A percentile compares a stretch with the other conserved stretches of the same genome.
These are phyloP conservation scores for Grammomys surdaster DNA, from an alignment of 2,113 vertebrate genomes.

Conservation along the genomic window DNA sequence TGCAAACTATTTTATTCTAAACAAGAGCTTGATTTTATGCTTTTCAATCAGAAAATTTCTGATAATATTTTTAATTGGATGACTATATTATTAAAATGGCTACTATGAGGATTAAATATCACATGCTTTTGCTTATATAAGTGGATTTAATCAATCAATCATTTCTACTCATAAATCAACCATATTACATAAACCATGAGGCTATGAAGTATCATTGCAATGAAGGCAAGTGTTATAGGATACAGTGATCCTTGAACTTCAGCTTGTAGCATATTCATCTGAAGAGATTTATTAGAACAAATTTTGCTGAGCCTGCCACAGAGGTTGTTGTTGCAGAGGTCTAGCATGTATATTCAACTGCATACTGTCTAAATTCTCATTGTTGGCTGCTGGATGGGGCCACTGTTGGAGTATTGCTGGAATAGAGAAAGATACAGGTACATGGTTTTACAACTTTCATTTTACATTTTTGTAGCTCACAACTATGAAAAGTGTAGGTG, in stretches of 20 bases:
- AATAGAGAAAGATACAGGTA: conserved; percentile 2
- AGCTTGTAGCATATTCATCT: background rate
- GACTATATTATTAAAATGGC: background rate
- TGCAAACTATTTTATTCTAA: conserved; percentile 40
- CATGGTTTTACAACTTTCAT: conserved; percentile 1
- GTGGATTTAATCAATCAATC: background rate
- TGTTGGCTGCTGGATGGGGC: background rate
- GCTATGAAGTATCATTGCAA: background rate
- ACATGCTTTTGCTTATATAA: background rate
- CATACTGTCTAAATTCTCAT: background rate
- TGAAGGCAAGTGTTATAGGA: background rate
- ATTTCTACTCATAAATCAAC: conserved; percentile 26
- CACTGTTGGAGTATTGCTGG: background rate
- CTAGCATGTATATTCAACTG: background rate
- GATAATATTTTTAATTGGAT: background rate
- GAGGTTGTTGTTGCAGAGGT: background rate
- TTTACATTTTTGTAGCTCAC: conserved; percentile 49
- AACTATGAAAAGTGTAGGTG: conserved; percentile 46
- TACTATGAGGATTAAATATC: background rate
- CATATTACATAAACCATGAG: background rate
- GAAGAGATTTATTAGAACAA: background rate
- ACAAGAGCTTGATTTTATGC: background rate
- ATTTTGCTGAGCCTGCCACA: background rate
- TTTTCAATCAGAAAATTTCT: background rate
- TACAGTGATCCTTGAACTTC: background rate